Evolutionary conservation across 1,140 invertebrate species (phyloP), one percentile per base, ranked within the genome.

Genomic region (Ceratina japonica): DNA sequence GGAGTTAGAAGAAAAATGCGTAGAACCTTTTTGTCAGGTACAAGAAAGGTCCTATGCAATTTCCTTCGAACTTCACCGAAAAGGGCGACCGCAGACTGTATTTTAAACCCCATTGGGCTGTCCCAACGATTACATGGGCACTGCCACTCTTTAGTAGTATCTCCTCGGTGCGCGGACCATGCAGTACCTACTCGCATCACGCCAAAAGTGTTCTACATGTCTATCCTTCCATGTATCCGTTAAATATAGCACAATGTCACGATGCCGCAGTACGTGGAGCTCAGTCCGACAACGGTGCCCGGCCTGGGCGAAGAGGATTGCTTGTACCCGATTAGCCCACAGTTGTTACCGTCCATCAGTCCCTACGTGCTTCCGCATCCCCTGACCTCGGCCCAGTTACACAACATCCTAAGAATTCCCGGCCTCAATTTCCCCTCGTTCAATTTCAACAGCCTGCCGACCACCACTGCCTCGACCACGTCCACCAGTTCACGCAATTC

Each of bases 291-390:
- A 37, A 79, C 83, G 63, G 49, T 88, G 70, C 89, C 88, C 73
- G 91, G 91, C 51, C 86, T 88, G n/a, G 82, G 81, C 59, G 91
- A 92, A 88, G 91, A 92, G 86, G 91, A 91, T 72, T 91, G 91
- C 71, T 88, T 91, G 52, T 92, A 92, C 66, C 91, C 91, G 16
- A 86, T 92, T 84, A 91, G 90, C 75, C 91, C 91, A 22, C 88
- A 90, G 79, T 84, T 91, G 74, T 85, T 92, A 31, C 91, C 91
- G n/a, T 85, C 86, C 13, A 79, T 81, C 27, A 90, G 87, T 84
- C 91, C 91, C 15, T 92, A 91, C 81, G 86, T 92, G 24, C 91
- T 89, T 51, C 91, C 91, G 5, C 87, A 90, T 83, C 91, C 91
- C 16, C 81, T 92, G 10, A 91, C 90, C 13, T 84, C 87, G 20